Evolutionary conservation across 1,140 invertebrate genomes (phyloP).

Genomic region (Microplitis demolitor): DNA sequence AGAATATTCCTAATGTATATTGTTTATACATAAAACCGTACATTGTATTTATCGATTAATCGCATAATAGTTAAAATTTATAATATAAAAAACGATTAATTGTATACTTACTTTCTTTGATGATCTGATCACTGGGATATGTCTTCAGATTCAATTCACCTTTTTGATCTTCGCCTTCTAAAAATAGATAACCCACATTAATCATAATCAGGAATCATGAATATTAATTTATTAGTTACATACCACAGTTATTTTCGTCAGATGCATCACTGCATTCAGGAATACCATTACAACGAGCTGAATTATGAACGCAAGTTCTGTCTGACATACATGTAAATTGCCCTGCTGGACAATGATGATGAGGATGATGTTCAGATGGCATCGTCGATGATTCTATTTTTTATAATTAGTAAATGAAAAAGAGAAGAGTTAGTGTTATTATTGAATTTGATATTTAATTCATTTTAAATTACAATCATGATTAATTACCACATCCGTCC

Average conservation of each 20-base stretch:
- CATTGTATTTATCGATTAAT: too few species aligned
- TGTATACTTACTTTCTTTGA: slow-evolving; percentile 77
- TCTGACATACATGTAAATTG: slow-evolving; percentile 63
- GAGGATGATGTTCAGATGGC: slow-evolving; percentile 27
- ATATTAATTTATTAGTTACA: slow-evolving; percentile 42
- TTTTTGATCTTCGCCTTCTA: slow-evolving; percentile 20
- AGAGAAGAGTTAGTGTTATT: not conserved
- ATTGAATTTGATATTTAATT: not conserved
- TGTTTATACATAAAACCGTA: too few species aligned
- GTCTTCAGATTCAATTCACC: slow-evolving; percentile 69
- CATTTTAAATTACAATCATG: not conserved
- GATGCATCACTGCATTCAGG: slow-evolving; percentile 73
- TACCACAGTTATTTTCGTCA: slow-evolving; percentile 77
- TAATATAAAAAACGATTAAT: not conserved
- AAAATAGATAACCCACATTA: not conserved
- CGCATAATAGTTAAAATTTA: too few species aligned
- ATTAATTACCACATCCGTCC: slow-evolving; percentile 29
- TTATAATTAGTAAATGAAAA: slow-evolving; percentile 8
- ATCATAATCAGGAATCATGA: not conserved
- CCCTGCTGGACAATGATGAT: slow-evolving; percentile 52
- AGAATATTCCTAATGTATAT: too few species aligned
- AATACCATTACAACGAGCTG: slow-evolving; percentile 68
- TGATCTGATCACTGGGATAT: slow-evolving; percentile 75
- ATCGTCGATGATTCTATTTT: slow-evolving; percentile 22
- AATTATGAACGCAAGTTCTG: slow-evolving; percentile 60